Conservation (phyloP, 2,113 vertebrate genomes). For the Oryzias curvinotus region DNA sequence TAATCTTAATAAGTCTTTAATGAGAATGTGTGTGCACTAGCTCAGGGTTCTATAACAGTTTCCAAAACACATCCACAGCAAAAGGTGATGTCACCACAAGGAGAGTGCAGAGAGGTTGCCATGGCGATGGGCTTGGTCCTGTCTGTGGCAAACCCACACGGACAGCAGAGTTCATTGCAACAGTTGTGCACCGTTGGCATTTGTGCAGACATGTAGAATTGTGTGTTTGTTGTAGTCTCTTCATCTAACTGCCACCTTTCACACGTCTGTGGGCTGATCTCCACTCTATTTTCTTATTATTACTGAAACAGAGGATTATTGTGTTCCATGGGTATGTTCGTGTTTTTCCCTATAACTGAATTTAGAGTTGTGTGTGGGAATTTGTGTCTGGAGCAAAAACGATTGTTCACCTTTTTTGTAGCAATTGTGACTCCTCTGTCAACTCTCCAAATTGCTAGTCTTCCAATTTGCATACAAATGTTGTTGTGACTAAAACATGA, state of each 20-base stretch:
- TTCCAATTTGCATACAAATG: neutral
- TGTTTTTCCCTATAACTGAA: conserved; percentile 30
- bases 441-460: neutral
- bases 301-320: conserved; percentile 46
- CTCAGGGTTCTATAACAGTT: neutral
- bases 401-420: neutral
- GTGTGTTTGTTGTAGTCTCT: conserved; percentile 14
- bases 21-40: neutral
- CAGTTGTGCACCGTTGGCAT: neutral
- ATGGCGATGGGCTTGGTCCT: conserved; percentile 56
- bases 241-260: conserved; percentile 49
- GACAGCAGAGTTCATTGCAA: conserved; percentile 8
- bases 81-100: conserved; percentile 59
- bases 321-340: conserved; percentile 30
- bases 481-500: neutral
- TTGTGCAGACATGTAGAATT: neutral
- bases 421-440: neutral
- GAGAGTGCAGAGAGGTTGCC: conserved; percentile 60
- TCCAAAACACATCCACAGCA: conserved; percentile 23
- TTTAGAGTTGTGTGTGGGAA: conserved; percentile 26
- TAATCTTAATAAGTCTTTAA: no score
- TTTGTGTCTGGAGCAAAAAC: conserved; percentile 1
- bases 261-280: conserved; percentile 37
- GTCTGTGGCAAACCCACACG: conserved; percentile 20
- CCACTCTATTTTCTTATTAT: conserved; percentile 54